These are phyloP conservation scores for Anarsia innoxiella DNA, from an alignment of 2,888 invertebrate genomes.

Conservation along the genomic window DNA sequence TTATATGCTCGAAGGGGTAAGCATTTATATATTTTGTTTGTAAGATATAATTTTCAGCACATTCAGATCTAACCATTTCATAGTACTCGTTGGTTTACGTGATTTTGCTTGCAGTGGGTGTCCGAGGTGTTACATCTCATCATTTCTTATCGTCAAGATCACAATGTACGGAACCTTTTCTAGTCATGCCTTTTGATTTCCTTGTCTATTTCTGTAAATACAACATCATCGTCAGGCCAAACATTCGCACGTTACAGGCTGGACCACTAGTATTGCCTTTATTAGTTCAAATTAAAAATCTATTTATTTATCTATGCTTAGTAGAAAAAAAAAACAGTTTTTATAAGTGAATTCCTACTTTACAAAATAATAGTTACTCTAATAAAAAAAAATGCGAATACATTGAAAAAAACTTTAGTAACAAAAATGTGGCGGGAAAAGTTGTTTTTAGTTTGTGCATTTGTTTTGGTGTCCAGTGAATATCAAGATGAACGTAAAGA, in stretches of 20 bases:
- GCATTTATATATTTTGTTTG: too few relatives aligned
- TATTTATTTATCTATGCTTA: too few relatives aligned
- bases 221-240: slow-evolving; percentile 41
- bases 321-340: slow-evolving; percentile 15
- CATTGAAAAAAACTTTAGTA: not conserved
- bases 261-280: slow-evolving; percentile 25
- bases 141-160: slow-evolving; percentile 23
- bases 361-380: not conserved
- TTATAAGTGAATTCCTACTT: too few relatives aligned
- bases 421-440: slow-evolving; percentile 26
- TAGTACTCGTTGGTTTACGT: too few relatives aligned
- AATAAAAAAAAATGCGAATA: not conserved
- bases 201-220: slow-evolving; percentile 42
- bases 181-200: slow-evolving; percentile 35
- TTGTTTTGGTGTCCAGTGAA: slow-evolving; percentile 28
- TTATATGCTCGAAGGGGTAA: too few relatives aligned
- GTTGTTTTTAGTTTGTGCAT: slow-evolving; percentile 25
- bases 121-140: slow-evolving; percentile 27
- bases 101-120: slow-evolving; percentile 15
- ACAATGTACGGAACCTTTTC: slow-evolving; percentile 56
- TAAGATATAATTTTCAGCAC: too few relatives aligned
- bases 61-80: too few relatives aligned
- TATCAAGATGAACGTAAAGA: slow-evolving; percentile 18
- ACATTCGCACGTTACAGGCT: slow-evolving; percentile 13
- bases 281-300: slow-evolving; percentile 13